Evolutionary conservation across 2,888 invertebrate genomes (phyloP).

Genomic region (Galerucella pusilla): DNA sequence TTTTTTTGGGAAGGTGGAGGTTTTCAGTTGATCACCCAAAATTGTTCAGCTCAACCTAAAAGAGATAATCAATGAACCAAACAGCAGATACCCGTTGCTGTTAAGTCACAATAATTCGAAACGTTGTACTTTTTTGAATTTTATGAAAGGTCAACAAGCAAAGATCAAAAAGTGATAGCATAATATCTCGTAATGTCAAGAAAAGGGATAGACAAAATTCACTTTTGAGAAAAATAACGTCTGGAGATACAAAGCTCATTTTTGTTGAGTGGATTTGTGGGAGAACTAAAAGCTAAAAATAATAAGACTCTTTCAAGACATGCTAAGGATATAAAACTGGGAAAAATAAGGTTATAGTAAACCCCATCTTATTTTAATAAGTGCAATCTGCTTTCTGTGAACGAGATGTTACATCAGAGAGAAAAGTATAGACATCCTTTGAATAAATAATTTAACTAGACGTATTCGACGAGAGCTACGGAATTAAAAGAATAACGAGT

Average conservation of each 20-base stretch:
- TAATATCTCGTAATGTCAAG: not conserved
- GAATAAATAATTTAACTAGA: constrained; percentile 30
- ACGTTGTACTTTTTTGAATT: not conserved
- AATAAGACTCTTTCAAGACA: constrained; percentile 47
- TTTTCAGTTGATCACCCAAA: no score
- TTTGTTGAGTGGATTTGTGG: constrained; percentile 43
- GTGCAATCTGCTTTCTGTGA: constrained; percentile 34
- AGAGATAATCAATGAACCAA: no score
- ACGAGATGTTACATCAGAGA: constrained; percentile 30
- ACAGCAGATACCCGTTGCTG: no score
- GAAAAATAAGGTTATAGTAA: constrained; percentile 42
- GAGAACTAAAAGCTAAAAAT: constrained; percentile 47
- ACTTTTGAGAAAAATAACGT: constrained; percentile 39
- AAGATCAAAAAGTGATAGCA: not conserved
- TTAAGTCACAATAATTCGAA: no score
- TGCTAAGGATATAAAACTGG: constrained; percentile 42
- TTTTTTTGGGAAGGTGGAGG: no score
- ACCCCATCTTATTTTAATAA: constrained; percentile 36
- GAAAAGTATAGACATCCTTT: constrained; percentile 28
- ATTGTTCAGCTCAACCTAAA: no score
- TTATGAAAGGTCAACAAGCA: not conserved
- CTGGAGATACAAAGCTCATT: constrained; percentile 45
- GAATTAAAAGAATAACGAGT: not conserved
- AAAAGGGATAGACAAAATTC: constrained; percentile 41
- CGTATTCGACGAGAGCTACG: constrained; percentile 13